Conservation (phyloP, 2,113 vertebrate species). For the Sinocyclocheilus anshuiensis region DNA sequence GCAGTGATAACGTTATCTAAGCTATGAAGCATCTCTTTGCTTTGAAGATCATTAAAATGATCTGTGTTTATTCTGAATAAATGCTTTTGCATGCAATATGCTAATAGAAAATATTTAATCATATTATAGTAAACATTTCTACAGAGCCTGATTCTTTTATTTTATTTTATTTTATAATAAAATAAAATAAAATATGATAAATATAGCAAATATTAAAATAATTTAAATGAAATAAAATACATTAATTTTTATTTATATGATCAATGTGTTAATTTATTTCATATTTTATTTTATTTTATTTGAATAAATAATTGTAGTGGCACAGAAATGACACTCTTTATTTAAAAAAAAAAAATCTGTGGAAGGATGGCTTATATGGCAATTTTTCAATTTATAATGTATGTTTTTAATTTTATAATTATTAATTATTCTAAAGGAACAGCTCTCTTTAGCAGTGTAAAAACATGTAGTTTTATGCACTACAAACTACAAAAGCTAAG, state of each 20-base stretch:
- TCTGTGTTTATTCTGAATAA: not conserved
- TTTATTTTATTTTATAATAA: not conserved
- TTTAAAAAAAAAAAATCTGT: not conserved
- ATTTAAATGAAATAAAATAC: not conserved
- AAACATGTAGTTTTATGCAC: not conserved
- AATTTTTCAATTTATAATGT: not conserved
- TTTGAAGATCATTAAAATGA: not conserved
- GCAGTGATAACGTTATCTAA: not conserved
- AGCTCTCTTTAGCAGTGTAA: not conserved
- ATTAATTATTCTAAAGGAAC: not conserved
- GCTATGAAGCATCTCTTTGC: not conserved
- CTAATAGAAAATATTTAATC: not conserved
- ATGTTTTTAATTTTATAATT: not conserved
- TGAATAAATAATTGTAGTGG: not conserved
- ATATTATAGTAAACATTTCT: not conserved
- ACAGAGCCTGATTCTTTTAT: not conserved
- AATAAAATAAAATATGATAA: not conserved
- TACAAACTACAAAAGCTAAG: constrained; percentile 1
- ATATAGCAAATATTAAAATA: not conserved
- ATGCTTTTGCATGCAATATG: not conserved
- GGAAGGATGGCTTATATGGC: not conserved
- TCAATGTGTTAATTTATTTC: not conserved
- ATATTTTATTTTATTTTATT: not conserved
- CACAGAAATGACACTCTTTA: not conserved
- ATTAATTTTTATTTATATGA: not conserved